Evolutionary conservation across 2,113 vertebrate genomes (phyloP).

Genomic region (Epinephelus fuscoguttatus): DNA sequence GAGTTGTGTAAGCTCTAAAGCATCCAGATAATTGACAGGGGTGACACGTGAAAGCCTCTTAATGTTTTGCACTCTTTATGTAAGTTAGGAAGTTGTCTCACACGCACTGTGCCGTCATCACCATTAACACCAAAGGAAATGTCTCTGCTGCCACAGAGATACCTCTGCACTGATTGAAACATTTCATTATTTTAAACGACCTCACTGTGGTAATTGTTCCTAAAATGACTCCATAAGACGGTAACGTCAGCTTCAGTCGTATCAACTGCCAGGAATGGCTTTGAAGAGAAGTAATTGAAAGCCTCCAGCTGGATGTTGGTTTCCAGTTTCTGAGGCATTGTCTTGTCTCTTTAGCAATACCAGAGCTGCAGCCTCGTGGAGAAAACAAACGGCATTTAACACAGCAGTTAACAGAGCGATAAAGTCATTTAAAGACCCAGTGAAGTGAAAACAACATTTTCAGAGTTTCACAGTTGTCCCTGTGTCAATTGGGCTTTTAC

Average conservation of each 20-base stretch:
- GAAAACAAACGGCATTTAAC: conserved; percentile 1
- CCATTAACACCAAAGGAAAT: neutral
- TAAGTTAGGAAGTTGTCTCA: neutral
- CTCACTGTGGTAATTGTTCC: neutral
- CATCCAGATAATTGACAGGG: neutral
- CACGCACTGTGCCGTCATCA: neutral
- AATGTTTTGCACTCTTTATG: neutral
- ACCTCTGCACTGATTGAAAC: neutral
- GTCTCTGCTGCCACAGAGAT: neutral
- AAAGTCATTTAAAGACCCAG: neutral
- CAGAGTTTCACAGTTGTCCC: neutral
- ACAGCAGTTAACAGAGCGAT: neutral
- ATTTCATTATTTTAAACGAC: conserved; percentile 20
- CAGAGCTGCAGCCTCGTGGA: conserved; percentile 1
- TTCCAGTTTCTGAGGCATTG: neutral
- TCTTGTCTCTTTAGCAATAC: neutral
- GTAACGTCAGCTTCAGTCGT: neutral
- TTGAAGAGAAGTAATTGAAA: conserved; percentile 4
- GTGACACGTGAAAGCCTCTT: neutral
- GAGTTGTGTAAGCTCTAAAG: conserved; percentile 1
- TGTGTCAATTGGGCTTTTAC: neutral
- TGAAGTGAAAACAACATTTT: neutral
- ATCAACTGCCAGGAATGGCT: neutral
- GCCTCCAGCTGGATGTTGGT: neutral
- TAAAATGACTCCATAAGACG: neutral